Base-by-base conservation (phyloP, 2,113 vertebrate species). In the Malurus elegans region DNA sequence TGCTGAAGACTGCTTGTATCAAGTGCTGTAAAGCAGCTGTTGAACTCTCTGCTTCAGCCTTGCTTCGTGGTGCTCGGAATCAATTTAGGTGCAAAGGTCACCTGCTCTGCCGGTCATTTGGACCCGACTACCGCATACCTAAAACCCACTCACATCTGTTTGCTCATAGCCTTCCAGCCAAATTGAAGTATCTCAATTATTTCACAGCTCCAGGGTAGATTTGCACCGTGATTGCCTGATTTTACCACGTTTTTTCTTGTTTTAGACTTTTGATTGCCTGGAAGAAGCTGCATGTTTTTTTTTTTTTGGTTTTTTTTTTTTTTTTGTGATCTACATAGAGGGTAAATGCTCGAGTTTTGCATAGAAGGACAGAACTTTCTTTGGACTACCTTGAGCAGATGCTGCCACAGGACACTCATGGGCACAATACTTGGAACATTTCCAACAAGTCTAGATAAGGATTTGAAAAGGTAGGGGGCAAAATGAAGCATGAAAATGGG, bases 21-120 rank as follows among this genome's bases (percentile, higher is more conserved):
- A 84, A 91, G 48, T 56, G 44, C 23, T 87, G 31, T 56, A 58
- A 64, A 78, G 47, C 47, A 64, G 23, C n/a, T 72, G 15, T 72
- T 88, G 73, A 90, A 82, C 56, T 74, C 29, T 53, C 45, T 86
- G 21, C 29, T 54, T 91, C 70, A 60, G 34, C 45, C 48, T 88
- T 79, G 18, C 51, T 67, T 67, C 48, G 70, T 79, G 40, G 19
- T 24, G 28, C 57, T 92, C 67, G 17, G 18, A 67, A 65, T 90
- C 62, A 82, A 26, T 75, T 82, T 40, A 75, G 24, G 9, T 54
- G 67, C 57, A 10, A 85, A 93, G 82, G 53, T 96, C 38, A 38
- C 62, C 31, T 67, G 36, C 26, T 85, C 25, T 71, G 47, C 79
- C 62, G 44, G 70, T 91, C 58, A 5, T 34, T 40, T 60, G 45